Evolutionary conservation across 2,113 vertebrate species (phyloP), one percentile per base, ranked within the genome.

Genomic region (Odontesthes bonariensis): DNA sequence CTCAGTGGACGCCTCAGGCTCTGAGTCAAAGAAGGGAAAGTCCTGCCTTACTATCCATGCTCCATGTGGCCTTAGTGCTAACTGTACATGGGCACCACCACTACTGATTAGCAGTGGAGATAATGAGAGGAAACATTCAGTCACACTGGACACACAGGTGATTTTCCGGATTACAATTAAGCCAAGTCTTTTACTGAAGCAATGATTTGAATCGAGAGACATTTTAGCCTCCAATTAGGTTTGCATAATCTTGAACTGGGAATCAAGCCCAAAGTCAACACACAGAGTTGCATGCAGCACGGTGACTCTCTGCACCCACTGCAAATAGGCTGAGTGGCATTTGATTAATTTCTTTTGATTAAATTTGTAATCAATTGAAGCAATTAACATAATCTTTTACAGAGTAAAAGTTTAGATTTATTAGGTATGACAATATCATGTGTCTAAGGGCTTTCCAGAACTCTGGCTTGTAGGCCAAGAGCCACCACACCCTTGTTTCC

Each of bases 111-210:
- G 86, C 35, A 6, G 67, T 7, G 64, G 72, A 63, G 86, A 72
- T 75, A 83, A 91, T 86, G 87, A 90, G 81, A 89, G 89, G 89
- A 90, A 91, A 90, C 87, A 84, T 90, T 89, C 77, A 82, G 88
- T 90, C 87, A 78, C 86, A 77, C 79, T 13, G 61, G 86, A 89
- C 81, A 77, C 38, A 35, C 44, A 53, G 75, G 81, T 71, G 72
- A 76, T 89, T 90, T 88, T 83, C 86, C 60, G 51, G 81, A 83
- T 77, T 78, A 73, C 75, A 77, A 79, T 85, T 79, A 81, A 75
- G 60, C 69, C 75, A 63, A 70, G 69, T 79, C 53, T 17, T 82
- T 69, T 70, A 86, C 74, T 79, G 17, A 72, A 46, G 57, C 69
- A 78, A 67, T 69, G 66, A 68, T 79, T 79, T 83, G 61, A 85